Percentiles rank a stretch among this genome's conserved stretches.
Evolutionary conservation across 2,797 vertebrate genomes (phyloP).

Genomic region (Diglossa cyanea): DNA sequence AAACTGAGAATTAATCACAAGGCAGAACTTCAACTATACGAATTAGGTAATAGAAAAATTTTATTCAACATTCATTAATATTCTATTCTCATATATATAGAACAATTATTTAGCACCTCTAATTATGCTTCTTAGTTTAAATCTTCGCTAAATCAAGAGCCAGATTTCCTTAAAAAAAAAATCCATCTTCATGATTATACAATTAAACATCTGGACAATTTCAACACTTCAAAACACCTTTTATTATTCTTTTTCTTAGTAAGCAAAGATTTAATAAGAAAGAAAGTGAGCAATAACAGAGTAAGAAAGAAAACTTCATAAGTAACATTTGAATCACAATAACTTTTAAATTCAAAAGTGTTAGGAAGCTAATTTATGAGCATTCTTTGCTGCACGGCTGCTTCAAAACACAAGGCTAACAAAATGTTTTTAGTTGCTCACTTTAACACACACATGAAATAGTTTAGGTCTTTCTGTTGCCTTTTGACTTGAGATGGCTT

Average conservation of each 20-base stretch:
- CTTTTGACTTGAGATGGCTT: neutral
- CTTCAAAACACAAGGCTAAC: neutral
- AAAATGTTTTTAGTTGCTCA: neutral
- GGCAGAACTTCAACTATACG: neutral
- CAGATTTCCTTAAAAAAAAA: neutral
- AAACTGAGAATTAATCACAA: neutral
- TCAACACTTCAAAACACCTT: neutral
- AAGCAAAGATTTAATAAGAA: neutral
- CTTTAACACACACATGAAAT: neutral
- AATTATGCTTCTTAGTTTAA: neutral
- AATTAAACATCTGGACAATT: neutral
- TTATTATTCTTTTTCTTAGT: neutral
- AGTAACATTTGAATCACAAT: neutral
- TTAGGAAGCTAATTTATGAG: neutral
- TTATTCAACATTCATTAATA: neutral
- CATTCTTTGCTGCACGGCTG: neutral
- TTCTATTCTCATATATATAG: neutral
- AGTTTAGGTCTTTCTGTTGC: neutral
- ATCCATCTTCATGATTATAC: neutral
- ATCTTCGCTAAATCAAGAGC: neutral
- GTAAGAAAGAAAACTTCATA: neutral
- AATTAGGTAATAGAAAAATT: neutral
- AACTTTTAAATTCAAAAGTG: neutral
- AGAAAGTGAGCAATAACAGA: neutral
- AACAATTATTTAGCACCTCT: neutral